Conservation (phyloP, 2,113 vertebrate species). For the Elaphurus davidianus region DNA sequence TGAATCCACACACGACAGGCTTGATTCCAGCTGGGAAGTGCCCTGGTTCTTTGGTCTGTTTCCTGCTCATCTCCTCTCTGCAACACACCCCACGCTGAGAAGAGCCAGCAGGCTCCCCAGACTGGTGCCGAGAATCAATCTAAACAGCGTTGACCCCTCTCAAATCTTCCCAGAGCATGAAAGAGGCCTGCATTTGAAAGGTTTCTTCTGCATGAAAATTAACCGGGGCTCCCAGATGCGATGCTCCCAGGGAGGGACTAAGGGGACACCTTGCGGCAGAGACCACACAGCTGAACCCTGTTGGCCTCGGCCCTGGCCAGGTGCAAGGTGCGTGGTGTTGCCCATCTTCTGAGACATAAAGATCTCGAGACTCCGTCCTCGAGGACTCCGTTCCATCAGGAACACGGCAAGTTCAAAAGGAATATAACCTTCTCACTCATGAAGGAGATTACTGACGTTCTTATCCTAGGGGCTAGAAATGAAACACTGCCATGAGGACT, state of each 20-base stretch:
- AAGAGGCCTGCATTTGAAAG: conserved; percentile 64
- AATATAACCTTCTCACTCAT: not conserved
- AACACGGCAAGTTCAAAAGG: not conserved
- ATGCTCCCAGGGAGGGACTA: not conserved
- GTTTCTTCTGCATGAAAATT: conserved; percentile 63
- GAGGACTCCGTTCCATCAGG: too few species aligned
- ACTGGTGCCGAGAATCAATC: conserved; percentile 59
- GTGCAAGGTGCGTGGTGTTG: not conserved
- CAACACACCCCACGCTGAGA: conserved; percentile 59
- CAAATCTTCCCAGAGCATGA: conserved; percentile 56
- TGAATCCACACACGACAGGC: conserved; percentile 58
- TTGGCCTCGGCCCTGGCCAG: not conserved
- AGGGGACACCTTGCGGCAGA: not conserved
- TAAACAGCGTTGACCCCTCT: conserved; percentile 70
- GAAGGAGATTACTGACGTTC: not conserved
- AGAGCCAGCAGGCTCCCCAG: conserved; percentile 54
- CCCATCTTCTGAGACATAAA: not conserved
- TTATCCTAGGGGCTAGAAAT: not conserved
- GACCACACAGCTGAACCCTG: not conserved
- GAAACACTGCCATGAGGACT: not conserved
- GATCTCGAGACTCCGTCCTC: not conserved
- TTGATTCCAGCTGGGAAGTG: conserved; percentile 71
- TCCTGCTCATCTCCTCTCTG: conserved; percentile 58
- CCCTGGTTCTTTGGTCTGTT: conserved; percentile 66
- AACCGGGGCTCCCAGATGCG: conserved; percentile 27